These are phyloP conservation scores for Brachylomia viminalis DNA, from an alignment of 2,888 invertebrate genomes.

Conservation along the genomic window DNA sequence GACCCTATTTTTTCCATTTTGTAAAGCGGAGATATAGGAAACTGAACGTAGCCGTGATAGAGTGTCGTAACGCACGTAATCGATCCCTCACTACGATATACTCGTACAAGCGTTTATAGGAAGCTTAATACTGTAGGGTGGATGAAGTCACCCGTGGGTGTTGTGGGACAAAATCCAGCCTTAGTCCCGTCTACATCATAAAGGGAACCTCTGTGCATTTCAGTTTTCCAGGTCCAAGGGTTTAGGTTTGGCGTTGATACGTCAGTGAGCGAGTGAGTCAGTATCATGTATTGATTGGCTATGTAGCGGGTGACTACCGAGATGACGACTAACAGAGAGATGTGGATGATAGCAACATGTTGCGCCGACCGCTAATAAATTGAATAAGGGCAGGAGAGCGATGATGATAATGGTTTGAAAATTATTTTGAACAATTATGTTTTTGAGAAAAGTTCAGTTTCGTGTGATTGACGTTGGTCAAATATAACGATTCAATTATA, in stretches of 20 bases:
- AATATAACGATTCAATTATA: background rate
- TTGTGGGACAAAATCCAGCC: background rate
- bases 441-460: background rate
- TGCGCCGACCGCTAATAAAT: too few species aligned
- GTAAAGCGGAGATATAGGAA: conserved; percentile 13
- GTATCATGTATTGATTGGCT: background rate
- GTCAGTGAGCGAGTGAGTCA: background rate
- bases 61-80: conserved; percentile 2
- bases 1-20: conserved; percentile 67
- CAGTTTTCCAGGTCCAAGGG: background rate
- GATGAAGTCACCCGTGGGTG: background rate
- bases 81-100: background rate
- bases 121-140: background rate
- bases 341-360: too few species aligned
- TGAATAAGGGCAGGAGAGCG: too few species aligned
- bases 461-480: too few species aligned
- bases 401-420: too few species aligned
- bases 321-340: too few species aligned
- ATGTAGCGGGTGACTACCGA: too few species aligned
- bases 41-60: conserved; percentile 8
- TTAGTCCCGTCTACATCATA: background rate
- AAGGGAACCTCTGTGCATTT: background rate
- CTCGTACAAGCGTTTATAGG: background rate
- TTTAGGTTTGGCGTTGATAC: background rate
- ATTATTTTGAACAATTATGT: background rate